Evolutionary conservation across 2,113 vertebrate genomes (phyloP).

Genomic region (Pteropus alecto): DNA sequence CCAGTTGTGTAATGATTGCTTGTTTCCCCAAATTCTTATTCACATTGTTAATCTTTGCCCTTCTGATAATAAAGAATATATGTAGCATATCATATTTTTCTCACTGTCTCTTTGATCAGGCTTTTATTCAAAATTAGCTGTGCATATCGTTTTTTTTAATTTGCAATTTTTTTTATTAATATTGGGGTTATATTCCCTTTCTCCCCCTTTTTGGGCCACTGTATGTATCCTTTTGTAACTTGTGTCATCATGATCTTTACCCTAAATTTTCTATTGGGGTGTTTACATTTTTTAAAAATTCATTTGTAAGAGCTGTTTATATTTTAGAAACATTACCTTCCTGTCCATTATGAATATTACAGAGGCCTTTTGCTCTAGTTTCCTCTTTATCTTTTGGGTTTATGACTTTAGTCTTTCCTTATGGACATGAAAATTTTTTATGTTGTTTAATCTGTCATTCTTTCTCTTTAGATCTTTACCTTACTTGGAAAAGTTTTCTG

Average conservation of each 20-base stretch:
- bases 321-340: conserved; percentile 24
- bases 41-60: background rate
- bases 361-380: background rate
- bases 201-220: background rate
- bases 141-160: background rate
- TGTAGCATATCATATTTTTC: background rate
- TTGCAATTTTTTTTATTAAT: background rate
- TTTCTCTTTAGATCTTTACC: background rate
- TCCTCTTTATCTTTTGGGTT: background rate
- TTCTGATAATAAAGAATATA: background rate
- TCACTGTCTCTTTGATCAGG: no score
- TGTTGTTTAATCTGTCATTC: background rate
- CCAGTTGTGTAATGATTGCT: background rate
- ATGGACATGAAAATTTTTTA: background rate
- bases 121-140: no score
- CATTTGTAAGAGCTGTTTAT: conserved; percentile 9
- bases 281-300: background rate
- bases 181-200: background rate
- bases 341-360: conserved; percentile 9
- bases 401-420: conserved; percentile 3
- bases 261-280: background rate
- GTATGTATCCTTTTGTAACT: background rate
- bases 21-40: background rate
- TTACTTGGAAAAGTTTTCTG: background rate
- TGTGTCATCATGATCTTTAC: background rate